Evolutionary conservation across 2,888 invertebrate species (phyloP), one percentile per base, ranked within the genome.

Genomic region (Agrypnus murinus): DNA sequence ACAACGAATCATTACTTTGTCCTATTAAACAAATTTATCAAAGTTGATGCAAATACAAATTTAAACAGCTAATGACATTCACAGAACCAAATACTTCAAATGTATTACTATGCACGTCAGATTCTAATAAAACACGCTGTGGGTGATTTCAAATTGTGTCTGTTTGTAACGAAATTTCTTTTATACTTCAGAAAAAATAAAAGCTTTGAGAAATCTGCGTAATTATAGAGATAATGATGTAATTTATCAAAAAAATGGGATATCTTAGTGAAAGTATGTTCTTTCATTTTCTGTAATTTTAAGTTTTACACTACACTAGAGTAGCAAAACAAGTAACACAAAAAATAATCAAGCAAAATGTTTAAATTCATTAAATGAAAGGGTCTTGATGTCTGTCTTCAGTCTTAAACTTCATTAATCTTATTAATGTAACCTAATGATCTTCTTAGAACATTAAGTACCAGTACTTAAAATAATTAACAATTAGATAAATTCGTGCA

Each of bases 261-360:
- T n/a, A 12, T 50, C 31, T 15, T 19, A 12, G 31, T 12, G n/a
- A 50, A 50, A 31, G 25, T 48, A 19, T 50, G 12, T 50, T 31
- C 31, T 25, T 50, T n/a, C 31, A 31, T 25, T 50, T 50, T 50
- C 32, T 31, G 25, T 50, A 50, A 50, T n/a, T n/a, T n/a, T 50
- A 50, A 5, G 7, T n/a, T 31, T 50, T 50, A 50, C 31, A 17
- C 31, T 50, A 31, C 4, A n/a, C n/a, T n/a, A n/a, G n/a, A n/a
- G n/a, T n/a, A n/a, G n/a, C n/a, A 6, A 43, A 12, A 6, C 6
- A 9, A 31, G 12, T 31, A 50, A 10, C 6, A 14, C 31, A 50
- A 50, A 8, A 3, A 32, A 12, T 12, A 7, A n/a, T 4, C 6
- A 14, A 12, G 12, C 3, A 17, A 10, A 45, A 25, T 10, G 17